Conservation (phyloP, 2,113 vertebrate species). For the Antigone vipio region DNA sequence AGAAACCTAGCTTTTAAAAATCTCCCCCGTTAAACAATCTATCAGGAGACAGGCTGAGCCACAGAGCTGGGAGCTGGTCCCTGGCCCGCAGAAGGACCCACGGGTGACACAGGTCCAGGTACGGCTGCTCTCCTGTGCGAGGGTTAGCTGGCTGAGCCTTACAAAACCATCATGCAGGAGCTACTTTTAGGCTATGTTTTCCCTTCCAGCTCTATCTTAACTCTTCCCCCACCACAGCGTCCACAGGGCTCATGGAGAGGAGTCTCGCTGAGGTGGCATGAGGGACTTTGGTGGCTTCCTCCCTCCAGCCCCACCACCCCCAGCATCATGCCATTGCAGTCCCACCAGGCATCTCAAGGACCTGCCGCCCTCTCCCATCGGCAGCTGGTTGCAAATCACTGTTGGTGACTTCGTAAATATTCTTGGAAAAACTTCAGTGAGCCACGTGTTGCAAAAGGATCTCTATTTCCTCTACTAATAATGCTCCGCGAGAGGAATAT, state of each 20-base stretch:
- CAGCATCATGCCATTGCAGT: fast-evolving
- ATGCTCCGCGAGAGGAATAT: not conserved
- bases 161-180: not conserved
- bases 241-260: not conserved
- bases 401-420: not conserved
- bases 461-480: not conserved
- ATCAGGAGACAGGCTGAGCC: not conserved
- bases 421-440: not conserved
- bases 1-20: conserved; percentile 68
- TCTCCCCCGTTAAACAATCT: not conserved
- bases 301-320: not conserved
- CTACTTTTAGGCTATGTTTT: not conserved
- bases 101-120: not conserved
- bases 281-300: not conserved
- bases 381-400: not conserved
- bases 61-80: not conserved
- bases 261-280: not conserved
- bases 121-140: not conserved
- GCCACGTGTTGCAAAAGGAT: not conserved
- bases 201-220: not conserved
- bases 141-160: not conserved
- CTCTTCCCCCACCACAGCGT: not conserved
- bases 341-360: not conserved
- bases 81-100: not conserved
- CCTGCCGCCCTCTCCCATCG: not conserved